These are phyloP conservation scores for Halcyon badia DNA, from an alignment of 2,797 vertebrate species.

Conservation along the genomic window DNA sequence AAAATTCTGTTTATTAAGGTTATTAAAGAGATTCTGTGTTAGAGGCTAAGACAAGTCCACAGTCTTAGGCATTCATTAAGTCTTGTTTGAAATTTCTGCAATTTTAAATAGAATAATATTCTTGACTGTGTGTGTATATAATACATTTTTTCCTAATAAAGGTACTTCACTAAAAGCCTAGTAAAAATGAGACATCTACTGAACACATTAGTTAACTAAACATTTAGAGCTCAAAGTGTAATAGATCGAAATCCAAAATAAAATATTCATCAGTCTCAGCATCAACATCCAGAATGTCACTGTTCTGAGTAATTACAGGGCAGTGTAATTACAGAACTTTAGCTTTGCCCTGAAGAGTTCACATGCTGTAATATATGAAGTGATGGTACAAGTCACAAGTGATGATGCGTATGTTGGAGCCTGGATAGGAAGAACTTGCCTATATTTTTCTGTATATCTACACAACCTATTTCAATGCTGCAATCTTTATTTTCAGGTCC, in stretches of 20 bases:
- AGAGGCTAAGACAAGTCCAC: not conserved
- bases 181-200: not conserved
- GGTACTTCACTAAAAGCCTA: not conserved
- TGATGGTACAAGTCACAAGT: not conserved
- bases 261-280: not conserved
- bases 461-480: not conserved
- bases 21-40: not conserved
- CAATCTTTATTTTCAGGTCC: constrained; percentile 83
- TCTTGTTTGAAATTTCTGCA: not conserved
- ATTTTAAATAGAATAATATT: not conserved
- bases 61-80: not conserved
- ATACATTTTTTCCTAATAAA: not conserved
- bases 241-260: not conserved
- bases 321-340: not conserved
- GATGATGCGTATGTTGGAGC: not conserved
- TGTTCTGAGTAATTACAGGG: not conserved
- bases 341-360: not conserved
- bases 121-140: not conserved
- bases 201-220: not conserved
- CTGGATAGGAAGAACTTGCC: not conserved
- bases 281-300: not conserved
- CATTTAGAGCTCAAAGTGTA: not conserved
- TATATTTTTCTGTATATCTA: not conserved
- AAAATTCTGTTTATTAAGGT: not conserved
- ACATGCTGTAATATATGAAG: not conserved